Conservation (phyloP, 2,797 vertebrate genomes). For the Gadopsis bispinosus region DNA sequence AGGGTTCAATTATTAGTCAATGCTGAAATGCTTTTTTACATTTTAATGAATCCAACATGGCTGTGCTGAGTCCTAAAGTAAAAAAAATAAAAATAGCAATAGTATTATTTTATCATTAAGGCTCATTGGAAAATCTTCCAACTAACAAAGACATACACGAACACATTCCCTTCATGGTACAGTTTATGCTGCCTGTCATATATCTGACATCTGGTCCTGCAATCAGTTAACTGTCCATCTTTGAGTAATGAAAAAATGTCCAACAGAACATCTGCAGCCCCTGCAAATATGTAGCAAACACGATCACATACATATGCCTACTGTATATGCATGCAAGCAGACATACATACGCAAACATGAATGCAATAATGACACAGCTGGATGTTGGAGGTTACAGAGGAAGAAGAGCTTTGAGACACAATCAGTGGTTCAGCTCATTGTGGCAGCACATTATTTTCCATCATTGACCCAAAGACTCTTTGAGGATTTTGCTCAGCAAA, state of each 20-base stretch:
- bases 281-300: conserved; percentile 32
- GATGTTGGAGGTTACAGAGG: conserved; percentile 20
- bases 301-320: neutral
- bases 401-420: conserved; percentile 44
- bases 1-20: neutral
- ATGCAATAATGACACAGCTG: conserved; percentile 41
- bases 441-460: conserved; percentile 31
- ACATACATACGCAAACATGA: conserved; percentile 5
- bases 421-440: conserved; percentile 45
- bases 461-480: conserved; percentile 41
- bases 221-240: conserved; percentile 38
- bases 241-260: conserved; percentile 17
- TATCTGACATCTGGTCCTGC: conserved; percentile 57
- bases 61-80: neutral
- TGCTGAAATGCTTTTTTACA: neutral
- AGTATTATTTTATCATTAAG: neutral
- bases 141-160: neutral
- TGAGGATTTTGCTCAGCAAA: conserved; percentile 65
- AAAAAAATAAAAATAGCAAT: no score
- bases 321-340: conserved; percentile 5
- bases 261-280: conserved; percentile 43
- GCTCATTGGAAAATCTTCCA: neutral
- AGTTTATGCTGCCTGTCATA: conserved; percentile 21
- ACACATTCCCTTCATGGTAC: neutral
- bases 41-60: neutral